phyloP scores from a whole-genome alignment of 2,888 invertebrate genomes.

The Leucoma salicis region DNA sequence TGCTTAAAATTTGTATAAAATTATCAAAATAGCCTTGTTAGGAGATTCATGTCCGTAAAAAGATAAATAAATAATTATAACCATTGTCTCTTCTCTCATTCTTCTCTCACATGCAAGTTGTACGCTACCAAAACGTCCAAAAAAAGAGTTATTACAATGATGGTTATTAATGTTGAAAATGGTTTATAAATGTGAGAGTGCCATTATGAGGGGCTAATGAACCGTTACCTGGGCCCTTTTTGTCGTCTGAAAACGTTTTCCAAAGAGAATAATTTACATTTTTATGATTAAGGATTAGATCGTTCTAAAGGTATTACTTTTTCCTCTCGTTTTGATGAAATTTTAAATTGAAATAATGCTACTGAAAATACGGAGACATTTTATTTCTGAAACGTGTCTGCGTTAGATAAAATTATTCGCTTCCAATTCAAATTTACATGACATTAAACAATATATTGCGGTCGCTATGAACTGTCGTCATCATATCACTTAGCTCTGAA shows the following conservation, averaged over 20 bases:
- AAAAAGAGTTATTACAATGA: slow-evolving; percentile 25
- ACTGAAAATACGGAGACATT: no score
- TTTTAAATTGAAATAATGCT: slow-evolving; percentile 10
- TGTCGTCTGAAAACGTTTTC: slow-evolving; percentile 32
- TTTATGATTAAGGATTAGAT: slow-evolving; percentile 46
- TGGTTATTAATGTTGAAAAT: slow-evolving; percentile 36
- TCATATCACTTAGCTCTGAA: no score
- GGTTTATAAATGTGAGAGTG: slow-evolving; percentile 42
- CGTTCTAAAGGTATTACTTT: slow-evolving; percentile 32
- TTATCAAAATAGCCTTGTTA: no score
- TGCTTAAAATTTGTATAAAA: no score
- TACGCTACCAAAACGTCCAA: background rate
- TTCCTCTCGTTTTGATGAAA: slow-evolving; percentile 16
- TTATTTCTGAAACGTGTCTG: no score
- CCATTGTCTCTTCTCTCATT: slow-evolving; percentile 16
- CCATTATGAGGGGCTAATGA: slow-evolving; percentile 40
- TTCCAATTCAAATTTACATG: no score
- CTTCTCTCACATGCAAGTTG: background rate
- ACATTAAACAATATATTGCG: no score
- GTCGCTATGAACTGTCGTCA: no score
- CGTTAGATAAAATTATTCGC: no score
- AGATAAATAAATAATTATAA: no score
- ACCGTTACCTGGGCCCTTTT: slow-evolving; percentile 40
- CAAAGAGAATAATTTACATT: slow-evolving; percentile 50
- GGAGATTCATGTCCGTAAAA: no score